Conservation (phyloP, 2,113 vertebrate species). For the Xenopus borealis region DNA sequence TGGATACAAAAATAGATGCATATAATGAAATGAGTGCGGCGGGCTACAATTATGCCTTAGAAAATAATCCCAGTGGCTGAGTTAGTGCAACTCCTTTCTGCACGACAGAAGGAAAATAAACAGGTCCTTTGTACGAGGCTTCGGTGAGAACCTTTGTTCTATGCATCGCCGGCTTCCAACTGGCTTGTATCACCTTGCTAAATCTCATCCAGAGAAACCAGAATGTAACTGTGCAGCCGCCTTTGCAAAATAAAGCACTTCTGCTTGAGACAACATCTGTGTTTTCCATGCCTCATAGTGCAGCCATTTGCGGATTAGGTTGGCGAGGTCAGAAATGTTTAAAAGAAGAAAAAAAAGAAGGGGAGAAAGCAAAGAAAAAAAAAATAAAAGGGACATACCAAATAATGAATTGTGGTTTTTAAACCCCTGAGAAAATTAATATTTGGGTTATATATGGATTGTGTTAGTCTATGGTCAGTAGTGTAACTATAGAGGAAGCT, state of each 20-base stretch:
- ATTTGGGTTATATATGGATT: no score
- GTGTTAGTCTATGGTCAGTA: no score
- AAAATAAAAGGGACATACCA: slow-evolving; percentile 5
- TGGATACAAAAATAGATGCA: no score
- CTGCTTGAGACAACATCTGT: slow-evolving; percentile 12
- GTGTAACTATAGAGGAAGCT: no score
- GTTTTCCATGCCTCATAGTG: slow-evolving; percentile 23
- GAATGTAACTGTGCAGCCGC: background rate
- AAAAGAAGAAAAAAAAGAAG: background rate
- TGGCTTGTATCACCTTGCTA: slow-evolving; percentile 5
- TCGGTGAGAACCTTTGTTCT: slow-evolving; percentile 24
- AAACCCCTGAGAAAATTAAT: background rate
- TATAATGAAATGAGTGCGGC: no score
- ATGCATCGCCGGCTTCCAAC: slow-evolving; percentile 5
- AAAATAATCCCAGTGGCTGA: slow-evolving; percentile 15
- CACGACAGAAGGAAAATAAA: slow-evolving; percentile 18
- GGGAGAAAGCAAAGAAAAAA: background rate
- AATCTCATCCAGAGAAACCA: slow-evolving; percentile 25
- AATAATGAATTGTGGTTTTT: background rate
- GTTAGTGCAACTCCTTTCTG: slow-evolving; percentile 6
- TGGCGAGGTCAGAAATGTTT: background rate
- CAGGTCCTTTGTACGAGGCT: slow-evolving; percentile 11
- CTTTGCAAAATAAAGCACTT: background rate
- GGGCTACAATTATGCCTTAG: background rate
- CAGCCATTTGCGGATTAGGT: slow-evolving; percentile 35